Conservation (phyloP, 2,888 invertebrate genomes). For the Patella pellucida region DNA sequence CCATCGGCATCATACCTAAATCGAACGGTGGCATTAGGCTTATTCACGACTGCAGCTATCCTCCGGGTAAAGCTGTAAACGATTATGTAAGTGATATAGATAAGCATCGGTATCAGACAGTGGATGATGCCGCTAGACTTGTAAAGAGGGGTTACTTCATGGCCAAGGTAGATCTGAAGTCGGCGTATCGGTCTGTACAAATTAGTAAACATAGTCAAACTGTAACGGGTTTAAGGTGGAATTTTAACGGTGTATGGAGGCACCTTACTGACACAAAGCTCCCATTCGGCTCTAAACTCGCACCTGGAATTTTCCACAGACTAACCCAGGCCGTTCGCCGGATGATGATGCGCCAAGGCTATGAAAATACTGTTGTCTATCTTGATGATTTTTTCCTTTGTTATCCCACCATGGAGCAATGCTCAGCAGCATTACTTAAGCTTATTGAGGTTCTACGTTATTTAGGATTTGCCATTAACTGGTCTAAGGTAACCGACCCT, state of each 20-base stretch:
- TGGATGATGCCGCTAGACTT: slow-evolving; percentile 28
- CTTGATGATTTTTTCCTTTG: neutral
- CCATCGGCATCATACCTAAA: slow-evolving; percentile 11
- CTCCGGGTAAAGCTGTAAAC: neutral
- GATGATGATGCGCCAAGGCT: neutral
- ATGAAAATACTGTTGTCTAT: neutral
- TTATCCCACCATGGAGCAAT: neutral
- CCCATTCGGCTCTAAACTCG: too few species aligned
- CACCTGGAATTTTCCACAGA: too few species aligned
- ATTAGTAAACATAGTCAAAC: slow-evolving; percentile 25
- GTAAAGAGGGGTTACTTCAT: slow-evolving; percentile 18
- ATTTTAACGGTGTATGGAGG: neutral
- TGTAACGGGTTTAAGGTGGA: slow-evolving; percentile 27
- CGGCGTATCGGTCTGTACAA: slow-evolving; percentile 24
- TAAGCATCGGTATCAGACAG: slow-evolving; percentile 18
- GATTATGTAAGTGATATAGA: slow-evolving; percentile 11
- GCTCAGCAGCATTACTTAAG: slow-evolving; percentile 15
- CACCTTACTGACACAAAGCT: neutral
- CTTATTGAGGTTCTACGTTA: too few species aligned
- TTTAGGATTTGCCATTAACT: slow-evolving; percentile 26
- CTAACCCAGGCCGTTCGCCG: neutral
- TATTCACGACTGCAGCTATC: slow-evolving; percentile 7
- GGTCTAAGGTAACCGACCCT: slow-evolving; percentile 27
- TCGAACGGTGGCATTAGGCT: slow-evolving; percentile 6
- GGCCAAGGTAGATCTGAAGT: slow-evolving; percentile 29